phyloP scores from a whole-genome alignment of 2,888 invertebrate species.

The Eucriotettix oculatus region DNA sequence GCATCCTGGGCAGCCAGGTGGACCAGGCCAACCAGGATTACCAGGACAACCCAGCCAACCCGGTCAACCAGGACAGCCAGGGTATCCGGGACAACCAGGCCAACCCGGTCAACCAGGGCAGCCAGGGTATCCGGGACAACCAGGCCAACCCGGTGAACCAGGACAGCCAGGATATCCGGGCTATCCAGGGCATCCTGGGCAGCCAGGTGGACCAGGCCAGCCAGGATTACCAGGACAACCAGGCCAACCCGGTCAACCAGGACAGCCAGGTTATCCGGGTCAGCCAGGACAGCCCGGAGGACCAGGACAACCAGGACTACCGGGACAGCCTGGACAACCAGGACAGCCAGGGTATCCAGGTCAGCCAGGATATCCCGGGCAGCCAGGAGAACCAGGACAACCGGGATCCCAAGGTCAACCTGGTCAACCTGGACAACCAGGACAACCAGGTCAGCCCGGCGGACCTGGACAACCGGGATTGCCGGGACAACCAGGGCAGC shows the following conservation, averaged over 20 bases:
- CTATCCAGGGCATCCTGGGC: neutral
- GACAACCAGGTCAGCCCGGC: slow-evolving; percentile 27
- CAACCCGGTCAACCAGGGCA: neutral
- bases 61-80: slow-evolving; percentile 4
- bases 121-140: slow-evolving; percentile 24
- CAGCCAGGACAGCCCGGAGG: neutral
- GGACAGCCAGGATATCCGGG: slow-evolving; percentile 6
- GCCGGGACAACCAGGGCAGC: slow-evolving; percentile 15
- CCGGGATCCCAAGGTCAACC: neutral
- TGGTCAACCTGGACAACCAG: too few relatives aligned
- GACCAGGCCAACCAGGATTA: too few relatives aligned
- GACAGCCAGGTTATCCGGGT: slow-evolving; percentile 1
- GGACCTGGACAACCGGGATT: slow-evolving; percentile 25
- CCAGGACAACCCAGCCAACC: slow-evolving; percentile 4
- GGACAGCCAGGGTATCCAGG: slow-evolving; percentile 27
- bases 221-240: slow-evolving; percentile 27
- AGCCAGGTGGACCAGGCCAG: slow-evolving; percentile 14
- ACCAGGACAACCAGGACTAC: neutral
- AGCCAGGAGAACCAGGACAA: neutral
- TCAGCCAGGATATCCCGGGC: slow-evolving; percentile 10
- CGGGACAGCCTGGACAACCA: neutral
- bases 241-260: slow-evolving; percentile 17
- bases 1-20: too few relatives aligned
- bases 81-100: slow-evolving; percentile 4
- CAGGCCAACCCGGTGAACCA: slow-evolving; percentile 21